phyloP scores from a whole-genome alignment of 2,113 vertebrate genomes.

The Hemicordylus capensis region DNA sequence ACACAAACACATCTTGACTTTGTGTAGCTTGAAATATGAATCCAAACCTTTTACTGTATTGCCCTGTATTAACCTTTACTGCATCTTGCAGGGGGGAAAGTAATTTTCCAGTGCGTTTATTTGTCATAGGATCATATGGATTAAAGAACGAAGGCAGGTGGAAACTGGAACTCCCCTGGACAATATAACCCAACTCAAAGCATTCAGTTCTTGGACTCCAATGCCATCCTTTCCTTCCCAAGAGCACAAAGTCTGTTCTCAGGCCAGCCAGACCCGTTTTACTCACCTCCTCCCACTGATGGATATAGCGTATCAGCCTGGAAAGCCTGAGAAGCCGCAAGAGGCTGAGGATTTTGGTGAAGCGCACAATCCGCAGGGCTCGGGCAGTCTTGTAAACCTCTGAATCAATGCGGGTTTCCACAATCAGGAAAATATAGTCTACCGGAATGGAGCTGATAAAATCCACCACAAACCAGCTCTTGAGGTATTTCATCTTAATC shows the following conservation, averaged over 20 bases:
- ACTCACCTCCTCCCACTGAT: conserved; percentile 99
- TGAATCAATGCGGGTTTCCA: conserved; percentile 96
- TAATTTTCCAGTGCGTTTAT: too few relatives aligned
- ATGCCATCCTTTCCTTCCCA: too few relatives aligned
- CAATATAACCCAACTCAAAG: too few relatives aligned
- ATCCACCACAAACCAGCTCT: conserved; percentile 98
- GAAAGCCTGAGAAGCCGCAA: conserved; percentile 93
- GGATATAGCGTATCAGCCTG: conserved; percentile 96
- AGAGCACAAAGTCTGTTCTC: background rate
- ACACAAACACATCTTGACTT: background rate
- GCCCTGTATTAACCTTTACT: background rate
- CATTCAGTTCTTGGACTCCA: background rate
- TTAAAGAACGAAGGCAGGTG: background rate
- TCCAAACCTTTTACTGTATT: background rate
- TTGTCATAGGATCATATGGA: too few relatives aligned
- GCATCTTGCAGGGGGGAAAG: background rate
- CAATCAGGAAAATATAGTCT: conserved; percentile 99
- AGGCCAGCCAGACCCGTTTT: background rate
- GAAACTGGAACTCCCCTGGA: too few relatives aligned
- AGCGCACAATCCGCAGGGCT: conserved; percentile 95
- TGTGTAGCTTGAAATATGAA: background rate
- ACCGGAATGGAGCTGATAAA: conserved; percentile 99
- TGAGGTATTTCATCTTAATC: conserved; percentile 98
- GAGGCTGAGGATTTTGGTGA: conserved; percentile 98
- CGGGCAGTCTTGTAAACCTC: conserved; percentile 99